phyloP scores from a whole-genome alignment of 2,113 vertebrate genomes.

The Mesembrinibis cayennensis region DNA sequence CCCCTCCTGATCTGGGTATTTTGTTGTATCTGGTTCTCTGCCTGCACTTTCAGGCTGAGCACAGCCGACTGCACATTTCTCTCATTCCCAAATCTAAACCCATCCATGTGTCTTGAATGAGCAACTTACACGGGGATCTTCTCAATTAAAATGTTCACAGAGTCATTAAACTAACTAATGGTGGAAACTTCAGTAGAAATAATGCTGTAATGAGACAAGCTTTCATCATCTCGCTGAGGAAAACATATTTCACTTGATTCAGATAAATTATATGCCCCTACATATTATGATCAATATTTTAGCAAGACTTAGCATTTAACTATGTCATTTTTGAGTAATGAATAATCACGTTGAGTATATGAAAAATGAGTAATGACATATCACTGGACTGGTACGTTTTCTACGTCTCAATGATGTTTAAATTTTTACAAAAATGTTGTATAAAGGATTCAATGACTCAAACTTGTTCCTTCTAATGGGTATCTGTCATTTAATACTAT shows the following conservation, averaged over 20 bases:
- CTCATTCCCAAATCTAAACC: neutral
- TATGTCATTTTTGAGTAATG: constrained; percentile 65
- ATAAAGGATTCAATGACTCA: constrained; percentile 34
- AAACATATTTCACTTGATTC: constrained; percentile 62
- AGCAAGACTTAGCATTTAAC: constrained; percentile 56
- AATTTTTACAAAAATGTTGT: constrained; percentile 31
- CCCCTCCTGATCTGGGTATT: neutral
- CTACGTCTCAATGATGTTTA: constrained; percentile 27
- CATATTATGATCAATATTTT: constrained; percentile 68
- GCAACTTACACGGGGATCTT: constrained; percentile 13
- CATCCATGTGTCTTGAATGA: constrained; percentile 29
- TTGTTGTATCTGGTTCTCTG: neutral
- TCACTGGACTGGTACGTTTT: constrained; percentile 38
- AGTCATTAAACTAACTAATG: constrained; percentile 59
- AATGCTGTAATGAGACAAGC: constrained; percentile 62
- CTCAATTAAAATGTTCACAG: constrained; percentile 39
- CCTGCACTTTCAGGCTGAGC: neutral
- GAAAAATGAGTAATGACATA: constrained; percentile 57
- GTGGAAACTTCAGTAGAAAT: constrained; percentile 56
- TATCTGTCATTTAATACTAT: constrained; percentile 25
- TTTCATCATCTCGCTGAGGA: constrained; percentile 58
- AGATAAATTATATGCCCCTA: constrained; percentile 55
- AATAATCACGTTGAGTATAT: constrained; percentile 23
- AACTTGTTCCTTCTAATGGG: constrained; percentile 45
- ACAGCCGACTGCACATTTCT: neutral